A percentile compares a stretch with the other conserved stretches of the same genome.
These are phyloP conservation scores for Alouatta palliata DNA, from an alignment of 2,113 vertebrate genomes.

Conservation along the genomic window DNA sequence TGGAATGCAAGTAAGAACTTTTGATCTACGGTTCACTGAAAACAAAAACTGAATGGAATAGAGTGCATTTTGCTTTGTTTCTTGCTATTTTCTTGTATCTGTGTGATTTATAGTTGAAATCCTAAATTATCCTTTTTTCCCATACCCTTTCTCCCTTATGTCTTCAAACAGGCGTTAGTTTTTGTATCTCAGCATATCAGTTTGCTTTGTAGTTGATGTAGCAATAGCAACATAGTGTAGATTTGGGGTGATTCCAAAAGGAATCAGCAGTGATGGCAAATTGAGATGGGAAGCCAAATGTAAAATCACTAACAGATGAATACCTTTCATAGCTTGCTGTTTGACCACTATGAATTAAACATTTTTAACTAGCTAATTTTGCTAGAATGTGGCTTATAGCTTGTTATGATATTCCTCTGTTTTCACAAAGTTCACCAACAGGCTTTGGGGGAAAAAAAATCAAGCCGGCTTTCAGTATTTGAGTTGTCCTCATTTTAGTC, in stretches of 20 bases:
- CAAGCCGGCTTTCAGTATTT: slow-evolving; percentile 40
- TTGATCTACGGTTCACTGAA: neutral
- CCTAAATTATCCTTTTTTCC: neutral
- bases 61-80: slow-evolving; percentile 25
- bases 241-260: slow-evolving; percentile 43
- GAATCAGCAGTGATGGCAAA: neutral
- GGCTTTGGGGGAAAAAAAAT: neutral
- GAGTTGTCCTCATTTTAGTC: slow-evolving; percentile 43
- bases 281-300: slow-evolving; percentile 41
- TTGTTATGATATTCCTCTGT: neutral
- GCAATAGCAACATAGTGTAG: neutral
- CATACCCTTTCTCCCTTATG: neutral
- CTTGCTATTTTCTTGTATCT: slow-evolving; percentile 35
- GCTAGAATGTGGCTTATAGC: neutral
- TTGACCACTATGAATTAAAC: slow-evolving; percentile 13
- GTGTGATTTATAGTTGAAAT: slow-evolving; percentile 39
- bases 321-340: slow-evolving; percentile 19
- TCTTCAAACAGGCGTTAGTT: neutral
- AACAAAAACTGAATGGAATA: neutral
- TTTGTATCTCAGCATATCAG: neutral
- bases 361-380: slow-evolving; percentile 48
- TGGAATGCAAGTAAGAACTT: neutral
- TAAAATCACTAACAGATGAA: slow-evolving; percentile 56
- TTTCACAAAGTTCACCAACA: neutral
- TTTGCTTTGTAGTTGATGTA: slow-evolving; percentile 36